Conservation (phyloP, 2,113 vertebrate genomes). For the Ophthalmolycus amberensis region DNA sequence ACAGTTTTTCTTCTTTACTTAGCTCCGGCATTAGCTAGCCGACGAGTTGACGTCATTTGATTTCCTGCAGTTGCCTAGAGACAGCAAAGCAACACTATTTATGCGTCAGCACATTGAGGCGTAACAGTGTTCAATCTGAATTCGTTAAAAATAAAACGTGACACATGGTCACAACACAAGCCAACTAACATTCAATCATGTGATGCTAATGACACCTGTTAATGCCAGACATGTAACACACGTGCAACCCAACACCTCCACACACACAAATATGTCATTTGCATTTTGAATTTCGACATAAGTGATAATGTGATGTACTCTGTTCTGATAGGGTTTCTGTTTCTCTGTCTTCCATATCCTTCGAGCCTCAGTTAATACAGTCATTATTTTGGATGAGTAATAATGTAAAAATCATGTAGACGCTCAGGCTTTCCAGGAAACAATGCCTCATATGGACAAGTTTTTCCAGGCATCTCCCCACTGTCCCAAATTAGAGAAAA, state of each 20-base stretch:
- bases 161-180: conserved; percentile 7
- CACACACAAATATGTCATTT: not conserved
- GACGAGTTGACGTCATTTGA: not conserved
- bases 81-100: not conserved
- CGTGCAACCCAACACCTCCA: not conserved
- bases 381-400: conserved; percentile 20
- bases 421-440: conserved; percentile 12
- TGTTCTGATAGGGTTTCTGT: not conserved
- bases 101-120: not conserved
- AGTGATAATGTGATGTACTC: not conserved
- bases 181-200: not conserved
- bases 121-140: not conserved
- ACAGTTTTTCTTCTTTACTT: not conserved
- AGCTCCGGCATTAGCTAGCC: not conserved
- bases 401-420: conserved; percentile 11
- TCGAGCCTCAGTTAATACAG: not conserved
- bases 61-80: not conserved
- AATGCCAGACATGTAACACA: not conserved
- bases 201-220: conserved; percentile 5
- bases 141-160: not conserved
- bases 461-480: conserved; percentile 36
- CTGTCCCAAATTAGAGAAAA: conserved; percentile 39
- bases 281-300: not conserved
- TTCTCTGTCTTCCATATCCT: not conserved
- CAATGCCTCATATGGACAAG: conserved; percentile 39